A percentile compares a stretch with the other conserved stretches of the same genome.
These are phyloP conservation scores for Argyresthia albistria DNA, from an alignment of 2,888 invertebrate genomes.

Conservation along the genomic window DNA sequence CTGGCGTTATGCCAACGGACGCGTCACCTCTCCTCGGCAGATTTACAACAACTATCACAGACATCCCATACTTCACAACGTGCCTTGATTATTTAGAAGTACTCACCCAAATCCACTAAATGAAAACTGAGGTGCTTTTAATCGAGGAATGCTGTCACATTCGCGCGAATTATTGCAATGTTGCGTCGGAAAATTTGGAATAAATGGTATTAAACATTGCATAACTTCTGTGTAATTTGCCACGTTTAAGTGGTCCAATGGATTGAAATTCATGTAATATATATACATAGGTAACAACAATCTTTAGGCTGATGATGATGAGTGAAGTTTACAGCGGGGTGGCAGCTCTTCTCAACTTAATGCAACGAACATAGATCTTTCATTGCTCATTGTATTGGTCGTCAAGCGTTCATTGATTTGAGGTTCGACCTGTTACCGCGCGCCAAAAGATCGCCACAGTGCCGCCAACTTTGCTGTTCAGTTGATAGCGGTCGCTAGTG, in stretches of 20 bases:
- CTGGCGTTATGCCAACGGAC: slow-evolving; percentile 28
- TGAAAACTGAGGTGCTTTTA: not conserved
- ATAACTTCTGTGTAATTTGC: not conserved
- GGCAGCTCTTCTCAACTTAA: too few species aligned
- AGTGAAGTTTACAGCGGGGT: too few species aligned
- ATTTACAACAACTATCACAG: slow-evolving; percentile 2
- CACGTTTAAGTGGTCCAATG: not conserved
- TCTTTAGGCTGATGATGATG: too few species aligned
- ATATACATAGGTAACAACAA: too few species aligned
- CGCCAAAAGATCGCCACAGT: too few species aligned
- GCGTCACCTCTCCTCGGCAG: slow-evolving; percentile 4
- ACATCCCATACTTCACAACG: not conserved
- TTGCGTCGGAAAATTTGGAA: not conserved
- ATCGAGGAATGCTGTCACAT: not conserved
- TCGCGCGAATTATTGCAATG: not conserved
- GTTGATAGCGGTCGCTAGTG: too few species aligned
- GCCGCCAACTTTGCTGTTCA: too few species aligned
- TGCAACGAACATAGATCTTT: too few species aligned
- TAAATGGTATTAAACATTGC: not conserved
- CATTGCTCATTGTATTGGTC: too few species aligned
- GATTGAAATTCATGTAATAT: too few species aligned
- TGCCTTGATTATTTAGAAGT: not conserved
- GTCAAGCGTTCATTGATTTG: too few species aligned
- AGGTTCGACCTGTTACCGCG: too few species aligned
- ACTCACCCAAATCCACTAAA: not conserved